phyloP scores from a whole-genome alignment of 2,113 vertebrate species.

The Brachyhypopomus gauderio region DNA sequence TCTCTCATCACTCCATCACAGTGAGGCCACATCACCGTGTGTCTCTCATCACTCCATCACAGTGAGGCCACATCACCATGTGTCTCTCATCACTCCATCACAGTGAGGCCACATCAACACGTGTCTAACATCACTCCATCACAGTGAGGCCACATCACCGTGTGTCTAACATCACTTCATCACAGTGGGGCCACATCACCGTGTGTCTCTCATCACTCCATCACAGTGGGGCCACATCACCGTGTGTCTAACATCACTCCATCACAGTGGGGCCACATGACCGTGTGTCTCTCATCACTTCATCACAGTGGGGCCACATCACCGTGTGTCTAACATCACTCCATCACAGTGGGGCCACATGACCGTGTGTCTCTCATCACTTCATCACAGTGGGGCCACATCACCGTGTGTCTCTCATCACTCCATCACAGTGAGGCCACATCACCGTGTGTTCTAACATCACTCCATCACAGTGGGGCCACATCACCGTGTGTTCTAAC shows the following conservation, averaged over 20 bases:
- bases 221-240: neutral
- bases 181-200: neutral
- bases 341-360: neutral
- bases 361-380: neutral
- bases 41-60: neutral
- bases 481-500: neutral
- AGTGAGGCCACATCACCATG: neutral
- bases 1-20: neutral
- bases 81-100: neutral
- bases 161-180: neutral
- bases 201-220: neutral
- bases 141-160: neutral
- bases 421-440: neutral
- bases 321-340: neutral
- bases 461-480: no score
- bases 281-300: neutral
- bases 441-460: neutral
- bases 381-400: neutral
- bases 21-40: neutral
- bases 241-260: neutral
- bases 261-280: neutral
- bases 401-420: neutral
- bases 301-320: neutral
- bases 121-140: neutral
- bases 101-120: neutral